Evolutionary conservation across 2,797 vertebrate species (phyloP), one percentile per base, ranked within the genome.

Genomic region (Sebastes matsubarae): DNA sequence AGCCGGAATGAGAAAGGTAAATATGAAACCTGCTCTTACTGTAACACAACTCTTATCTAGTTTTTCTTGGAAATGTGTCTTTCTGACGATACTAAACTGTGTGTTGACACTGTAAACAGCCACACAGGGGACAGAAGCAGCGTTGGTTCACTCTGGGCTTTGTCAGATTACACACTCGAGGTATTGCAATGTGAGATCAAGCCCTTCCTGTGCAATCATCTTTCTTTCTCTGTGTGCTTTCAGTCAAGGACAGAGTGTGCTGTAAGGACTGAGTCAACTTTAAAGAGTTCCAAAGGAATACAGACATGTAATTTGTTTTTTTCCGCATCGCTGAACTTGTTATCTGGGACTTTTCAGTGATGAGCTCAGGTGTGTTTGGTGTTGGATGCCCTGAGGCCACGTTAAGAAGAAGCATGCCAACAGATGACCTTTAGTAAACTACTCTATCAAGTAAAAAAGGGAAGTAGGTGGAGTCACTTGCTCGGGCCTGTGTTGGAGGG

Each of bases 391-490:
- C 85, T 30, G 42, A 76, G 77, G 89, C 79, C 3, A 3, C 32
- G 64, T 25, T 32, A 75, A 68, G 50, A 81, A 73, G 86, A 63
- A 70, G 71, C 29, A 54, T 69, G 71, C 87, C 90, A 68, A 90
- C 88, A 89, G 91, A 87, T 90, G 81, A 88, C 79, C 80, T 91
- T 80, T 80, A 84, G 77, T 75, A 69, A 88, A 79, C 82, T 73
- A 81, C 79, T 89, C 71, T 61, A 42, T 87, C 68, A 82, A 84
- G 75, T 63, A 79, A 88, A 89, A 46, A 46, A 50, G 66, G 92
- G 91, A 92, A 93, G 91, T 89, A 82, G 92, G 94, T 69, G 93
- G 91, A 63, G 89, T 76, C 86, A 61, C 84, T 78, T 52, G 84
- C 72, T 78, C 9, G 5, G 86, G 85, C 89, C 88, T 89, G 90